Evolutionary conservation across 1,140 invertebrate species (phyloP).

Genomic region (Aphaenogaster ashmeadi): DNA sequence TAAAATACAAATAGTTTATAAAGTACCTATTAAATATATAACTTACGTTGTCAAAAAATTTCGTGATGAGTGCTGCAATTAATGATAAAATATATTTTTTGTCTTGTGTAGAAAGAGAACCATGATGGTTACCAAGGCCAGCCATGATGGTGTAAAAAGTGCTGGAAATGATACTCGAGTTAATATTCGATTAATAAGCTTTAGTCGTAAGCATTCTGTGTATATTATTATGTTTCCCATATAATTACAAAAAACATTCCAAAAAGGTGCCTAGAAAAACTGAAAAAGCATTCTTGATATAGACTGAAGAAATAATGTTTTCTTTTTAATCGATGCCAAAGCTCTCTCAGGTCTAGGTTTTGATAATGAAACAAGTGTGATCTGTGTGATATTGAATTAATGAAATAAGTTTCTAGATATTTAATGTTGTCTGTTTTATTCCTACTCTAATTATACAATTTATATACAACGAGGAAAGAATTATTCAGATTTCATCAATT

Average conservation of each 20-base stretch:
- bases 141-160: conserved; percentile 97
- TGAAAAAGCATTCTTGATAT: conserved; percentile 28
- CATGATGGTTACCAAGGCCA: conserved; percentile 95
- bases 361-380: conserved; percentile 19
- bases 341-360: conserved; percentile 54
- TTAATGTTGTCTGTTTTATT: conserved; percentile 32
- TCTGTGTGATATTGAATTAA: conserved; percentile 47
- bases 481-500: conserved; percentile 5
- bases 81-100: conserved; percentile 41
- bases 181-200: conserved; percentile 85
- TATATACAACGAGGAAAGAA: conserved; percentile 6
- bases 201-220: neutral
- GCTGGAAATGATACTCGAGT: conserved; percentile 95
- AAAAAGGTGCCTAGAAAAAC: conserved; percentile 53
- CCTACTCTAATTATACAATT: conserved; percentile 4
- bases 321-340: conserved; percentile 29
- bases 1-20: neutral
- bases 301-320: conserved; percentile 2
- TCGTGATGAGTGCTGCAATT: conserved; percentile 4
- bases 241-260: conserved; percentile 5
- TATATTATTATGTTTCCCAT: conserved; percentile 1
- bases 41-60: neutral
- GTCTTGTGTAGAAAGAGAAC: conserved; percentile 90
- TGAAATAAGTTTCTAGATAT: conserved; percentile 43
- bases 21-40: conserved; percentile 33